These are phyloP conservation scores for Alethe castanea DNA, from an alignment of 2,113 vertebrate genomes.

Conservation along the genomic window DNA sequence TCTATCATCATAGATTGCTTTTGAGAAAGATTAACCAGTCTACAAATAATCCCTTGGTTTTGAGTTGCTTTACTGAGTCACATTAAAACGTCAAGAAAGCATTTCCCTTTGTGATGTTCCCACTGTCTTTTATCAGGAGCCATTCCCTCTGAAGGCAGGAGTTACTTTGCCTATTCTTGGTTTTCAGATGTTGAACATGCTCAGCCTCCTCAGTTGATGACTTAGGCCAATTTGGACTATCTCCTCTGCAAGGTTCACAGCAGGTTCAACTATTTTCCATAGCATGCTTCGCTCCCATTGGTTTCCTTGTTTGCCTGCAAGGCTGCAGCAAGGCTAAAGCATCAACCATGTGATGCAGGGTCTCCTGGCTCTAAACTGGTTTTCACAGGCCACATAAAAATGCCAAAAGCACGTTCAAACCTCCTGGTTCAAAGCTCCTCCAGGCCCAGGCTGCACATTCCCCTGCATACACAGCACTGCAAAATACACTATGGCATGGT, in stretches of 20 bases:
- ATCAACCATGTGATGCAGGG: fast-evolving
- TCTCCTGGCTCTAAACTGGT: not conserved
- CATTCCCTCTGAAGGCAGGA: not conserved
- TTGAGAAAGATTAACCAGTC: constrained; percentile 41
- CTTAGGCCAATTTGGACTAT: not conserved
- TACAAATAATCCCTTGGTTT: constrained; percentile 7
- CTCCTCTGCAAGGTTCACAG: not conserved
- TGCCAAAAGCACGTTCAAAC: not conserved
- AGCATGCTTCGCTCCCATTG: not conserved
- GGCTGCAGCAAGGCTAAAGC: not conserved
- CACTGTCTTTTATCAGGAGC: not conserved
- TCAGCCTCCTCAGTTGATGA: not conserved
- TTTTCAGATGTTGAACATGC: not conserved
- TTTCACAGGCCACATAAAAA: not conserved
- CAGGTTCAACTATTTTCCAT: not conserved
- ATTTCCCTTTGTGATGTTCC: not conserved
- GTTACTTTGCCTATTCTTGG: not conserved
- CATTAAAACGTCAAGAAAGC: not conserved
- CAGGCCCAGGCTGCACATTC: not conserved
- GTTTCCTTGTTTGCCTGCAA: not conserved
- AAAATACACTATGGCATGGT: fast-evolving
- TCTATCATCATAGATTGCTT: not conserved
- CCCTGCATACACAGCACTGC: not conserved
- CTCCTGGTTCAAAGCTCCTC: not conserved
- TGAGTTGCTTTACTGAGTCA: not conserved